Evolutionary conservation across 2,797 vertebrate genomes (phyloP), one percentile per base, ranked within the genome.

Genomic region (Acestrorhynchus altus): DNA sequence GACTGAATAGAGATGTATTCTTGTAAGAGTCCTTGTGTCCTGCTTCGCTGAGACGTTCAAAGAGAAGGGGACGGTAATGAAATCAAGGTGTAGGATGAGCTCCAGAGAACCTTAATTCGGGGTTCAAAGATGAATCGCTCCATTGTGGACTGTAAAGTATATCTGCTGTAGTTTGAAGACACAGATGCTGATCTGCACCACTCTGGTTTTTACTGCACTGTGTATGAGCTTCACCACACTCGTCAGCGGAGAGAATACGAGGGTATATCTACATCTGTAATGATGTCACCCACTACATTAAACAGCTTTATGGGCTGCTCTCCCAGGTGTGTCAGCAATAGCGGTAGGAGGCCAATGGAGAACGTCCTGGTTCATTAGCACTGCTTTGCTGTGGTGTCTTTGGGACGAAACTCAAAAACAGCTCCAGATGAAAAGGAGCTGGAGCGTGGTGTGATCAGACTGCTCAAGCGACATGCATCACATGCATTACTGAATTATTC

Each of bases 291-390:
- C 54, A 60, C 39, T 42, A 44, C 42, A 44, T 76, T 60, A 64
- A 69, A 56, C 12, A 22, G 40, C 24, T 67, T 63, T 60, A 60
- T 54, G 72, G 26, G 73, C 72, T 61, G 11, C n/a, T 61, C 77
- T 76, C 74, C 60, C 47, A 57, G 12, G 60, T 70, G 51, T 80
- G 75, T 76, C 81, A 79, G 57, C 40, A 46, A 9, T 46, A 75
- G 69, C 72, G 85, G 83, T 78, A 70, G 66, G 31, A 28, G 74
- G 54, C 74, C 84, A 88, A 26, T 57, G 24, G 54, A 5, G 15
- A 59, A 85, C 85, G 83, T 67, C 68, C 65, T 54, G 52, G 77
- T 80, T 72, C 74, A 79, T 89, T 81, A 77, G 15, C 56, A 59
- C 16, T 24, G 26, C 65, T 72, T 44, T 60, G 74, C 72, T 12